Evolutionary conservation across 35 echinoderm and acorn worm genomes (phyloP).

Genomic region (Apostichopus parvimensis): DNA sequence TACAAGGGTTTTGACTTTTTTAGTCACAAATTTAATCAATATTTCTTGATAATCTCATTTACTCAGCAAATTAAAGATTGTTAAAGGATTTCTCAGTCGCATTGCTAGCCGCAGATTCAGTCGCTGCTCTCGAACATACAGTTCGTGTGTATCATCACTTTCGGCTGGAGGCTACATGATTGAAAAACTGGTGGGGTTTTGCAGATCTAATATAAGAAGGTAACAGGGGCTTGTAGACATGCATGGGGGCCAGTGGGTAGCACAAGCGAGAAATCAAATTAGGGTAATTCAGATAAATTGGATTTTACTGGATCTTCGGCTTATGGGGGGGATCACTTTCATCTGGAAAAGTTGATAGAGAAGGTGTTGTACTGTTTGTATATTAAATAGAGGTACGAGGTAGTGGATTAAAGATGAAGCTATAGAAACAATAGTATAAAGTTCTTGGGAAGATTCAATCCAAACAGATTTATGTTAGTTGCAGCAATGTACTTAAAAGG

Average conservation of each 20-base stretch:
- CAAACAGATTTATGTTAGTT: too few relatives aligned
- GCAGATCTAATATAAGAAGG: constrained; percentile 24
- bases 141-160: constrained; percentile 13
- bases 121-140: neutral
- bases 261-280: constrained; percentile 32
- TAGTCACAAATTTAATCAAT: constrained; percentile 32
- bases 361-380: too few relatives aligned
- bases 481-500: too few relatives aligned
- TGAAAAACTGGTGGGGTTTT: neutral
- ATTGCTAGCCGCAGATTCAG: neutral
- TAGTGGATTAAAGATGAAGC: too few relatives aligned
- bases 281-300: constrained; percentile 31
- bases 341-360: constrained; percentile 3
- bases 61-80: constrained; percentile 34
- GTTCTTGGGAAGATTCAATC: too few relatives aligned
- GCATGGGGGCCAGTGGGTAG: constrained; percentile 17
- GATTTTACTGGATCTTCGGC: constrained; percentile 21
- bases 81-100: neutral
- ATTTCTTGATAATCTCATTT: constrained; percentile 36
- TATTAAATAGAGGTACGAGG: too few relatives aligned
- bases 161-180: neutral
- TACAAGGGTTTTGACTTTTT: constrained; percentile 24
- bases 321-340: neutral
- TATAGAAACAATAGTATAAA: too few relatives aligned
- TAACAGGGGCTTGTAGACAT: constrained; percentile 30